Base-by-base conservation (phyloP, 2,797 vertebrate species). In the Lacerta bilineata region DNA sequence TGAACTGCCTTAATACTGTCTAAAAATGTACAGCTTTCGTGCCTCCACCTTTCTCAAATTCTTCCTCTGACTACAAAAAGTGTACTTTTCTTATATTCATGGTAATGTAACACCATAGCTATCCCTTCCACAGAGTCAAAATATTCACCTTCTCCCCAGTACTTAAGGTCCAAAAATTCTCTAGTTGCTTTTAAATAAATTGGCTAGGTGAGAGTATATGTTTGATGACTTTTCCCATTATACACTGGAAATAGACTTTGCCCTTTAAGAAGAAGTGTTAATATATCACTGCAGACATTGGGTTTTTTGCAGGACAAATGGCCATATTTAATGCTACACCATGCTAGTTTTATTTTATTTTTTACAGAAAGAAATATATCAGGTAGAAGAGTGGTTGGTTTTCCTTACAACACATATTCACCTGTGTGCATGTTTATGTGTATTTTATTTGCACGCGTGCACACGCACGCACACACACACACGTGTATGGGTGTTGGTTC, bases 1-100 rank as follows among this genome's bases (percentile, higher is more conserved):
- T 99, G 97, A 98, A 87, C 90, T 84, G 91, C 87, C 88, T 69
- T 74, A 0, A 36, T 86, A 93, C 80, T 82, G 13, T 59, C 87
- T 17, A 88, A 93, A 84, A 91, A 95, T 66, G 88, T 93, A 8
- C 91, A 95, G 90, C 84, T 86, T 94, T 74, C 0, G 94, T 94
- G 87, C 92, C 91, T 95, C 46, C 93, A 90, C 94, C 72, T 29
- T 97, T 96, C 91, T 89, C 92, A 89, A 95, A 94, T 84, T 59
- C 3, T 93, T 78, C 87, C 89, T 93, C 90, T 94, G 94, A 92
- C 88, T 90, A 87, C 93, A 89, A 91, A 93, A 79, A 39, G 25
- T 90, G 33, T 90, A 83, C 15, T 83, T 93, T 78, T 93, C 83
- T 41, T 79, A n/a, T 84, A 36, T 76, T 77, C 50, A 41, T 61